phyloP scores from a whole-genome alignment of 1,140 invertebrate species.

The Polyergus mexicanus region DNA sequence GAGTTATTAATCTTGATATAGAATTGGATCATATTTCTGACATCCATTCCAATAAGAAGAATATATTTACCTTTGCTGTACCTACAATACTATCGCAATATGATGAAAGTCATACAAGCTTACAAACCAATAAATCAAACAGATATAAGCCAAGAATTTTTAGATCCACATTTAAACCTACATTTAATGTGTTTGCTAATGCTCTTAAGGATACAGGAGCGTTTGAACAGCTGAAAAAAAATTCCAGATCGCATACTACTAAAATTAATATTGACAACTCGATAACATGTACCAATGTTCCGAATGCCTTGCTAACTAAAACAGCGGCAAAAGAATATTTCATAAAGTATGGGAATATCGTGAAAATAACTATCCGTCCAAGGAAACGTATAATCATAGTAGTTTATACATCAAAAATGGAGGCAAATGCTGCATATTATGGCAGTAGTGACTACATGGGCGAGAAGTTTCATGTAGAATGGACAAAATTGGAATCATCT shows the following conservation, averaged over 20 bases:
- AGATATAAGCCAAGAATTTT: constrained; percentile 71
- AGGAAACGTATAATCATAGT: constrained; percentile 88
- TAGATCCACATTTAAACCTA: constrained; percentile 65
- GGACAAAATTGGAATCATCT: constrained; percentile 83
- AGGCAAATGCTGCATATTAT: constrained; percentile 87
- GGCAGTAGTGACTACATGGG: constrained; percentile 88
- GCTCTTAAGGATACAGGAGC: constrained; percentile 70
- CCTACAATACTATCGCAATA: constrained; percentile 71
- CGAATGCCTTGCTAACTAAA: constrained; percentile 88
- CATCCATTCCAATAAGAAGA: constrained; percentile 7
- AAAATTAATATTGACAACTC: constrained; percentile 75
- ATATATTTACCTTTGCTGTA: constrained; percentile 67
- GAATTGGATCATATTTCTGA: constrained; percentile 66
- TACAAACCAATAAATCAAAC: constrained; percentile 5
- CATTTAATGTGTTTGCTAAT: constrained; percentile 69
- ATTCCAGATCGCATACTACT: constrained; percentile 64
- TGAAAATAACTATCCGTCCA: constrained; percentile 88
- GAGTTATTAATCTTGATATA: constrained; percentile 51
- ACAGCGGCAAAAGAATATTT: constrained; percentile 89
- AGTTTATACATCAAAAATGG: constrained; percentile 88
- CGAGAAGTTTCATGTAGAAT: constrained; percentile 88
- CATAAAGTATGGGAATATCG: constrained; percentile 88
- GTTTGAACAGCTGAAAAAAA: constrained; percentile 75
- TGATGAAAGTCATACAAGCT: neutral
- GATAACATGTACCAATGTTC: constrained; percentile 88